Evolutionary conservation across 2,113 vertebrate species (phyloP).

Genomic region (Tenrec ecaudatus): DNA sequence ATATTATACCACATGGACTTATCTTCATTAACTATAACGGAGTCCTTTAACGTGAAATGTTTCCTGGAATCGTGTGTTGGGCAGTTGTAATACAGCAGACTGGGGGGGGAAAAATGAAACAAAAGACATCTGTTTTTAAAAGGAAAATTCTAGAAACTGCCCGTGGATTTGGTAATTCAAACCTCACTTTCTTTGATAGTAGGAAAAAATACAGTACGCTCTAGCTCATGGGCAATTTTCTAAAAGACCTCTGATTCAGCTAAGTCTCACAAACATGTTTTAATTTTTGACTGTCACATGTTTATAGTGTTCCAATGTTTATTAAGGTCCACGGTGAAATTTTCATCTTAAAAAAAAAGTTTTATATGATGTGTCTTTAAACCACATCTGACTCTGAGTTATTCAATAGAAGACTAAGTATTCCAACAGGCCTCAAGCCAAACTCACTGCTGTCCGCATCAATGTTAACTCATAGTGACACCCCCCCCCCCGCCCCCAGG

Average conservation of each 20-base stretch:
- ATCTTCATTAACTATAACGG: conserved; percentile 74
- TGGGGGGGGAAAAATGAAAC: neutral
- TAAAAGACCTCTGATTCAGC: conserved; percentile 41
- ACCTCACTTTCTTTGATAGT: neutral
- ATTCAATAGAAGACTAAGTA: neutral
- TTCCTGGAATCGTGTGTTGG: conserved; percentile 49
- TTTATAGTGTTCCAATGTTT: neutral
- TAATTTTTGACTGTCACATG: neutral
- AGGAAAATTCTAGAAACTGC: conserved; percentile 14
- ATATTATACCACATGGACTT: conserved; percentile 71
- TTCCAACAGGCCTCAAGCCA: neutral
- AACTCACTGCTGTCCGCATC: no score
- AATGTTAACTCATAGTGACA: no score
- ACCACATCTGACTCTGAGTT: neutral
- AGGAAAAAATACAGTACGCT: neutral
- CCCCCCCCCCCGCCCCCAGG: no score
- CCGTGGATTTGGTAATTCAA: conserved; percentile 15
- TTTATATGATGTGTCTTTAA: conserved; percentile 47
- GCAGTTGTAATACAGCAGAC: neutral
- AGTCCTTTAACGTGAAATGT: conserved; percentile 67
- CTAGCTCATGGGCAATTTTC: conserved; percentile 34
- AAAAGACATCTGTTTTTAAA: conserved; percentile 30
- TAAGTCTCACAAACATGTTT: neutral
- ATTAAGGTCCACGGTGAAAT: neutral
- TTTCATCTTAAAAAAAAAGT: neutral